Evolutionary conservation across 2,797 vertebrate genomes (phyloP).

Genomic region (Eulemur mongoz): DNA sequence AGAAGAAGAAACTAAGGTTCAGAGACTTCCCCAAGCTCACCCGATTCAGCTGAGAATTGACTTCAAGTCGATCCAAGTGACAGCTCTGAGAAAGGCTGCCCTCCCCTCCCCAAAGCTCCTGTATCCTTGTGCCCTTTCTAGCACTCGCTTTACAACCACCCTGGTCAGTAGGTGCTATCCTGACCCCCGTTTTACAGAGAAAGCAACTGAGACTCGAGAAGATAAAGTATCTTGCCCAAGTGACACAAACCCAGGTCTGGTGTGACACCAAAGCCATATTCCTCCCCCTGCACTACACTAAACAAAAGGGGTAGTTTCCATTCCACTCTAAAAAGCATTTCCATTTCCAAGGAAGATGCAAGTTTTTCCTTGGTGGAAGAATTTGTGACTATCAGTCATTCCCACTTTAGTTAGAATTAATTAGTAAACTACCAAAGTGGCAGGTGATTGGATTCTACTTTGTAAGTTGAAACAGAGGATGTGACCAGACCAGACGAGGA

Average conservation of each 20-base stretch:
- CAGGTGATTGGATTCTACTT: neutral
- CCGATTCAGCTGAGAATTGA: neutral
- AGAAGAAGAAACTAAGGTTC: neutral
- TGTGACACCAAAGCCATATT: neutral
- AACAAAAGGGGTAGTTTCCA: neutral
- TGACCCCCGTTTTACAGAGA: neutral
- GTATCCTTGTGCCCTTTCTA: neutral
- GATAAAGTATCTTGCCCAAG: neutral
- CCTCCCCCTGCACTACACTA: neutral
- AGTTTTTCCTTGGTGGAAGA: neutral
- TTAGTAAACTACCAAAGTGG: neutral
- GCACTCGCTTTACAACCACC: neutral
- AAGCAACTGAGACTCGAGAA: neutral
- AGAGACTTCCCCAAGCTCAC: neutral
- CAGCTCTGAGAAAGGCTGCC: neutral
- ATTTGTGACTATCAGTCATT: neutral
- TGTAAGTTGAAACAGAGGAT: neutral
- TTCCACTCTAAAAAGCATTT: neutral
- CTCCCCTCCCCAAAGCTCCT: neutral
- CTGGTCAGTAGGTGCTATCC: neutral
- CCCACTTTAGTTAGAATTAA: slow-evolving; percentile 42
- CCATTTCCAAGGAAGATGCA: neutral
- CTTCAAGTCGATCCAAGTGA: neutral
- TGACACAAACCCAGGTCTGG: neutral
- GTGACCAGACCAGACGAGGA: too few relatives aligned